Percentiles rank a stretch among this genome's conserved stretches.
These are phyloP conservation scores for Lytechinus variegatus DNA, from an alignment of 35 echinoderm and acorn worm species.

Conservation along the genomic window DNA sequence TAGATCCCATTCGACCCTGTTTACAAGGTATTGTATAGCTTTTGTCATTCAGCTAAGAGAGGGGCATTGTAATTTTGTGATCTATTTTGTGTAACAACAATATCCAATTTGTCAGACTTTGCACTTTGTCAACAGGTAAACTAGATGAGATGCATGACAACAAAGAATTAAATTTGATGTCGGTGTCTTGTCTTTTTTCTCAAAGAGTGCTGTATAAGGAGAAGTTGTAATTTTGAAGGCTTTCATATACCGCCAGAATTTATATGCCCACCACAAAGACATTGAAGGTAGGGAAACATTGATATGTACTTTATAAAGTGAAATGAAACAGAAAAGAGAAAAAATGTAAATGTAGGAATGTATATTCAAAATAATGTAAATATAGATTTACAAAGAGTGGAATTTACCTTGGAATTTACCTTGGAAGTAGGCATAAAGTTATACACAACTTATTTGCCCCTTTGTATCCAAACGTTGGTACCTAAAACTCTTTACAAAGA, in stretches of 20 bases:
- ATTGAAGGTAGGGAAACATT: neutral
- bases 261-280: neutral
- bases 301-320: neutral
- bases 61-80: neutral
- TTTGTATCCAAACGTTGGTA: no score
- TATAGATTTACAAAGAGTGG: no score
- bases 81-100: neutral
- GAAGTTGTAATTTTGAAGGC: neutral
- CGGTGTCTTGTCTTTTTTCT: neutral
- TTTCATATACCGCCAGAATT: neutral
- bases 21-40: neutral
- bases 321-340: neutral
- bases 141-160: neutral
- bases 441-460: no score
- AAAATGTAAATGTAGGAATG: neutral
- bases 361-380: no score
- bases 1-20: neutral
- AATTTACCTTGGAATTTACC: no score
- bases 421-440: no score
- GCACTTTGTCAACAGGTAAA: neutral
- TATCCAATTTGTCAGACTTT: constrained; percentile 4
- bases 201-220: neutral
- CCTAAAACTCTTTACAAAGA: no score
- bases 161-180: neutral
- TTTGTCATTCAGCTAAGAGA: neutral